These are phyloP conservation scores for Creontiades dilutus DNA, from an alignment of 2,888 invertebrate species.

Conservation along the genomic window DNA sequence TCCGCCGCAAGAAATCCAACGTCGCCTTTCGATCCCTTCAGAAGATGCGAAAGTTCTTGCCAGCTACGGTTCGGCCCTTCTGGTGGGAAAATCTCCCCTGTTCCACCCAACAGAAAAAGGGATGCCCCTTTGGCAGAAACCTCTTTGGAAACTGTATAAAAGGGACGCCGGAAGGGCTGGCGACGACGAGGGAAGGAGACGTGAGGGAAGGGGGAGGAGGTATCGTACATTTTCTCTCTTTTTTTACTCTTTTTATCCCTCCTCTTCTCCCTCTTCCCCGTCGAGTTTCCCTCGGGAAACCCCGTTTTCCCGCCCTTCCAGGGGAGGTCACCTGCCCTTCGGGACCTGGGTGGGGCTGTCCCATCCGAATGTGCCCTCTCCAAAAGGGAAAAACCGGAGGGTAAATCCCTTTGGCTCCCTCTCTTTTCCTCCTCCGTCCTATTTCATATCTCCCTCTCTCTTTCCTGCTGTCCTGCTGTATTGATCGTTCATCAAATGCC, in stretches of 20 bases:
- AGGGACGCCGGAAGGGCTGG: not conserved
- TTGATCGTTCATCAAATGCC: constrained; percentile 32
- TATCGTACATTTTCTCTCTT: not conserved
- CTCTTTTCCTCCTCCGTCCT: not conserved
- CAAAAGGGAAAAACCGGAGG: not conserved
- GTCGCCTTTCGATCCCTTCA: constrained; percentile 18
- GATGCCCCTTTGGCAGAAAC: constrained; percentile 26
- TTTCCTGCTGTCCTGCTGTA: constrained; percentile 7
- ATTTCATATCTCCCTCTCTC: not conserved
- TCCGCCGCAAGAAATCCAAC: not conserved
- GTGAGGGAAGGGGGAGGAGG: not conserved
- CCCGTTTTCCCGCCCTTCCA: not conserved
- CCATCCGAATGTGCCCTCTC: constrained; percentile 28
- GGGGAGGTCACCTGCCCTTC: not conserved
- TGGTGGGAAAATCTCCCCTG: too few relatives aligned
- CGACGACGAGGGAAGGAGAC: too few relatives aligned
- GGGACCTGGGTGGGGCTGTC: constrained; percentile 4
- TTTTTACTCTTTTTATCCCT: too few relatives aligned
- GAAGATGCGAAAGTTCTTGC: constrained; percentile 16
- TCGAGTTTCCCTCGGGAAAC: not conserved
- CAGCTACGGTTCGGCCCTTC: not conserved
- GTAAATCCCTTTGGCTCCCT: constrained; percentile 10
- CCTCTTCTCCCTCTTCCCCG: not conserved
- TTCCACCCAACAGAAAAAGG: not conserved
- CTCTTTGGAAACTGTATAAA: constrained; percentile 15